A percentile compares a stretch with the other conserved stretches of the same genome.
Conservation (phyloP, 2,113 vertebrate species). For the Triplophysa tibetana region DNA sequence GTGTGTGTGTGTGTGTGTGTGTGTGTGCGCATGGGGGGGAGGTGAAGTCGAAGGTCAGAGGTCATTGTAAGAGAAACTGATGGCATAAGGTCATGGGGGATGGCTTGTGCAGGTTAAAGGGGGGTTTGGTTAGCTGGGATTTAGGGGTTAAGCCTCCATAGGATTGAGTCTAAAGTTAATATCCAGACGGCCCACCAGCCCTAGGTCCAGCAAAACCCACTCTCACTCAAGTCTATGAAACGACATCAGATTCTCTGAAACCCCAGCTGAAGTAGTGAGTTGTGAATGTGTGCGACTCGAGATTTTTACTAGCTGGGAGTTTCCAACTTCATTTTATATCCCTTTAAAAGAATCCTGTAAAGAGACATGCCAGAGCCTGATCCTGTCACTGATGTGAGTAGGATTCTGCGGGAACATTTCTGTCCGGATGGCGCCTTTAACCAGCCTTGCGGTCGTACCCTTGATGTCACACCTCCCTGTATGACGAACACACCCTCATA, state of each 20-base stretch:
- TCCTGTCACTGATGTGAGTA: slow-evolving; percentile 38
- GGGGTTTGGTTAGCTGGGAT: slow-evolving; percentile 49
- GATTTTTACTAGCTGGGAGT: slow-evolving; percentile 11
- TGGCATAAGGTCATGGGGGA: slow-evolving; percentile 59
- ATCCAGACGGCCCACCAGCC: slow-evolving; percentile 60
- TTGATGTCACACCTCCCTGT: slow-evolving; percentile 59
- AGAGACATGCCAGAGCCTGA: slow-evolving; percentile 34
- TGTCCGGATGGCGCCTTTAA: slow-evolving; percentile 28
- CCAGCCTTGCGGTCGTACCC: slow-evolving; percentile 9
- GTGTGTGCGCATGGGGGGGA: slow-evolving; percentile 4
- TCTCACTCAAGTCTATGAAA: slow-evolving; percentile 60
- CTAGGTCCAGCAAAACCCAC: slow-evolving; percentile 68
- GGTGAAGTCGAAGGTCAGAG: slow-evolving; percentile 57
- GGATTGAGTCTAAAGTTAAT: slow-evolving; percentile 70
- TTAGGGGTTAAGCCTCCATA: slow-evolving; percentile 60
- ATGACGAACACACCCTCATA: slow-evolving; percentile 22
- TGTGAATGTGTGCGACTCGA: neutral
- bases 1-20: slow-evolving; percentile 3
- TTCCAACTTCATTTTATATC: slow-evolving; percentile 31
- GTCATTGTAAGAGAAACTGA: slow-evolving; percentile 69
- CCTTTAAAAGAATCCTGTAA: slow-evolving; percentile 33
- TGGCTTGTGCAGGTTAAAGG: slow-evolving; percentile 53
- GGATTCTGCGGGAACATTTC: slow-evolving; percentile 36
- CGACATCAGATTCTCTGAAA: slow-evolving; percentile 66
- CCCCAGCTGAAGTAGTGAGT: slow-evolving; percentile 23